Conservation (phyloP, 2,888 invertebrate genomes). For the Hydropsyche betteni region DNA sequence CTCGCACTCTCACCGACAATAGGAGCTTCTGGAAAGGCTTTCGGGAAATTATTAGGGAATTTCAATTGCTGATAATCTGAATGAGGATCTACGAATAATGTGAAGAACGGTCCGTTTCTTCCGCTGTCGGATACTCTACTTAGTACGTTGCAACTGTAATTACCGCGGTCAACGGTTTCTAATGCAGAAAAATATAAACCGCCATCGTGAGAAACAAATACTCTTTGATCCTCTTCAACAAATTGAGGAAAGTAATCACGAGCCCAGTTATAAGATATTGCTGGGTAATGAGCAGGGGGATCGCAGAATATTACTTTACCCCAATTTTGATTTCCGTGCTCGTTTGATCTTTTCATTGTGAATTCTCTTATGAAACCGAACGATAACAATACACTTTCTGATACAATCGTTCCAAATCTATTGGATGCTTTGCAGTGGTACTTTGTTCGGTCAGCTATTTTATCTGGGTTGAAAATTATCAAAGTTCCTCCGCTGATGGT, state of each 20-base stretch:
- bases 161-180: slow-evolving; percentile 88
- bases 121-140: slow-evolving; percentile 87
- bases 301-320: slow-evolving; percentile 93
- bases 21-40: slow-evolving; percentile 93
- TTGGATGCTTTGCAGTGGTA: slow-evolving; percentile 95
- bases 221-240: slow-evolving; percentile 90
- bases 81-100: slow-evolving; percentile 82
- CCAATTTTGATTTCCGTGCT: slow-evolving; percentile 91
- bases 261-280: slow-evolving; percentile 91
- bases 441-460: slow-evolving; percentile 81
- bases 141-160: slow-evolving; percentile 92
- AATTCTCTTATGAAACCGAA: slow-evolving; percentile 93
- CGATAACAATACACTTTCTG: slow-evolving; percentile 85
- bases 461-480: slow-evolving; percentile 86
- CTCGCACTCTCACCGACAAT: slow-evolving; percentile 89
- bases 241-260: slow-evolving; percentile 90
- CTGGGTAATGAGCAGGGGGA: slow-evolving; percentile 91
- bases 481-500: slow-evolving; percentile 92
- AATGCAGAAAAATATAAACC: slow-evolving; percentile 94
- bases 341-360: slow-evolving; percentile 84
- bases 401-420: slow-evolving; percentile 86
- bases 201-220: slow-evolving; percentile 94
- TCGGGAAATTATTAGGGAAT: slow-evolving; percentile 95
- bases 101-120: slow-evolving; percentile 89
- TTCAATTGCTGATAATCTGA: slow-evolving; percentile 90